Conservation (phyloP, 2,797 vertebrate genomes). For the Channa striata region DNA sequence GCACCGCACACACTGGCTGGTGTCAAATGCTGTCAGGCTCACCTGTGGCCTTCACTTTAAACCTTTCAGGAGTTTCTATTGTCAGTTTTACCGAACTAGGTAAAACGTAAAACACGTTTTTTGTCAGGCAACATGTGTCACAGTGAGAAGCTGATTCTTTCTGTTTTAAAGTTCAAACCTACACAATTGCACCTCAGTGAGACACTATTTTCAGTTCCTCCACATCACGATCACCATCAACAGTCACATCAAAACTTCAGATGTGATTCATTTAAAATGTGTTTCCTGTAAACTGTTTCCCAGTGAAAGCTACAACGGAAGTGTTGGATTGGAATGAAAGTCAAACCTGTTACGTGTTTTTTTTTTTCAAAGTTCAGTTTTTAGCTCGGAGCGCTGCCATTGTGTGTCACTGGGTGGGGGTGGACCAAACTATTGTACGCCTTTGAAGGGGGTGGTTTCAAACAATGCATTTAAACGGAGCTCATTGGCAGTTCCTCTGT, state of each 20-base stretch:
- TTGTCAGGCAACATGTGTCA: not conserved
- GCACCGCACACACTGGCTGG: slow-evolving; percentile 33
- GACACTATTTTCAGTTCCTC: slow-evolving; percentile 12
- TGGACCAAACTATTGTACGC: slow-evolving; percentile 67
- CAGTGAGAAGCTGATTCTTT: not conserved
- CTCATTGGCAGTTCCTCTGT: slow-evolving; percentile 60
- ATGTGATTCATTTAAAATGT: slow-evolving; percentile 24
- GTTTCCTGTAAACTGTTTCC: slow-evolving; percentile 29
- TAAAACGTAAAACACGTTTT: not conserved
- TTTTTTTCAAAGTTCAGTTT: slow-evolving; percentile 13
- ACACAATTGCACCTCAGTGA: slow-evolving; percentile 1
- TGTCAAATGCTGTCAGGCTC: slow-evolving; percentile 66
- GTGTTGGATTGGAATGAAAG: slow-evolving; percentile 50
- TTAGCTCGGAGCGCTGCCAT: slow-evolving; percentile 45
- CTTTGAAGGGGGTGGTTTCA: slow-evolving; percentile 52
- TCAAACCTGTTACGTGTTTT: slow-evolving; percentile 25
- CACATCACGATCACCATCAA: not conserved
- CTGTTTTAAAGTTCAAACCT: not conserved
- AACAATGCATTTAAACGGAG: slow-evolving; percentile 70
- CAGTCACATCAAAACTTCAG: slow-evolving; percentile 22
- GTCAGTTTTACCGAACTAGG: not conserved
- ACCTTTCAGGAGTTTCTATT: not conserved
- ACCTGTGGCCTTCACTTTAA: slow-evolving; percentile 69
- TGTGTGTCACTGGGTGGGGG: slow-evolving; percentile 64
- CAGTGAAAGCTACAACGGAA: slow-evolving; percentile 29